Evolutionary conservation across 2,888 invertebrate genomes (phyloP).

Genomic region (Sycophila texana): DNA sequence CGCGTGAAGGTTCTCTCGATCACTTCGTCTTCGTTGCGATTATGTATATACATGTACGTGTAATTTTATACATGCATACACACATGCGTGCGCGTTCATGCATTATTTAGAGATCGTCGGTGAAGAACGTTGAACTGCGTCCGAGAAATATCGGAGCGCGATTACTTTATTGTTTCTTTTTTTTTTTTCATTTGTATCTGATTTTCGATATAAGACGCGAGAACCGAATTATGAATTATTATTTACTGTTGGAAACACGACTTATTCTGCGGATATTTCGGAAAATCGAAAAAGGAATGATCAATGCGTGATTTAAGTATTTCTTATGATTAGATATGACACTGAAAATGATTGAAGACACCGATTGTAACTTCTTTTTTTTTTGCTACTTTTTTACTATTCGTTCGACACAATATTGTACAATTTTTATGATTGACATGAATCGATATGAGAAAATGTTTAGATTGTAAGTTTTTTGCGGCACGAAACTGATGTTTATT

Average conservation of each 20-base stretch:
- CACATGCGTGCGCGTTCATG: background rate
- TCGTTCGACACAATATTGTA: conserved; percentile 15
- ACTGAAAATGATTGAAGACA: conserved; percentile 16
- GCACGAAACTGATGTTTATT: conserved; percentile 40
- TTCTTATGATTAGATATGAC: background rate
- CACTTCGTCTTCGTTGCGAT: conserved; percentile 21
- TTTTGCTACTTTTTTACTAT: conserved; percentile 32
- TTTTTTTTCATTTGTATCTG: background rate
- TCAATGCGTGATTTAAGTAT: too few species aligned
- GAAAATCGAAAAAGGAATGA: background rate
- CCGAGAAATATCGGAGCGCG: background rate
- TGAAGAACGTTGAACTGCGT: conserved; percentile 13
- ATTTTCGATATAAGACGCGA: conserved; percentile 21
- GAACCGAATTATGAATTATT: conserved; percentile 2
- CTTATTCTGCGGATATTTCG: background rate
- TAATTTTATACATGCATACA: conserved; percentile 25
- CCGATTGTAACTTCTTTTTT: conserved; percentile 7
- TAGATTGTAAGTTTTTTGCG: conserved; percentile 39
- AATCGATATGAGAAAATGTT: conserved; percentile 32
- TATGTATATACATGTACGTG: conserved; percentile 35
- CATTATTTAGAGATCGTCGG: background rate
- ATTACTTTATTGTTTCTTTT: background rate
- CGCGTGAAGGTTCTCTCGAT: conserved; percentile 14
- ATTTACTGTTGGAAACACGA: background rate
- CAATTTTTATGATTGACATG: conserved; percentile 21